phyloP scores from a whole-genome alignment of 2,888 invertebrate species.

The Hipparchia semele region DNA sequence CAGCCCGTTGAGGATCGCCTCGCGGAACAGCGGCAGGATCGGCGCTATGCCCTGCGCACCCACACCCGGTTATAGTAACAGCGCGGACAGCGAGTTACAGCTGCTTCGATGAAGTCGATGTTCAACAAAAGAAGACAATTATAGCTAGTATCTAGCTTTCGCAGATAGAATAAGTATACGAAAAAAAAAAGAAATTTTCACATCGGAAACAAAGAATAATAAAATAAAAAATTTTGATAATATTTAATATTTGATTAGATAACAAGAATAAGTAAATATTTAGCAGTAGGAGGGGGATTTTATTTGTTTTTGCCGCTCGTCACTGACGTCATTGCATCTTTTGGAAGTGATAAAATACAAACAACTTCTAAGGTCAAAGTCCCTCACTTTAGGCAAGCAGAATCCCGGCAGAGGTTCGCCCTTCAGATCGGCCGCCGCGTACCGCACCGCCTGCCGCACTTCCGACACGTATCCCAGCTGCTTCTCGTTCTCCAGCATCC shows the following conservation, averaged over 20 bases:
- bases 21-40: slow-evolving; percentile 96
- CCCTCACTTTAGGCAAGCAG: slow-evolving; percentile 91
- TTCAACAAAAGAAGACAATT: no score
- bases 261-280: neutral
- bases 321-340: neutral
- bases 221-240: no score
- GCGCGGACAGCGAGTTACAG: no score
- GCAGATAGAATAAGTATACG: no score
- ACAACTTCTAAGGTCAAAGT: no score
- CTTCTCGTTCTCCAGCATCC: slow-evolving; percentile 92
- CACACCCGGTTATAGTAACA: neutral
- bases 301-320: neutral
- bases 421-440: slow-evolving; percentile 93
- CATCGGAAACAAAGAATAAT: no score
- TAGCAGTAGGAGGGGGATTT: neutral
- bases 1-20: slow-evolving; percentile 96
- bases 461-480: slow-evolving; percentile 94
- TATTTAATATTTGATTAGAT: no score
- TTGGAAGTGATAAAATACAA: no score
- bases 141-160: no score
- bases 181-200: no score
- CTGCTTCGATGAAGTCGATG: no score
- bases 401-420: slow-evolving; percentile 94
- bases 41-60: slow-evolving; percentile 91
- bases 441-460: slow-evolving; percentile 95